Base-by-base conservation (phyloP, 1,140 invertebrate species). In the Cydia amplana region DNA sequence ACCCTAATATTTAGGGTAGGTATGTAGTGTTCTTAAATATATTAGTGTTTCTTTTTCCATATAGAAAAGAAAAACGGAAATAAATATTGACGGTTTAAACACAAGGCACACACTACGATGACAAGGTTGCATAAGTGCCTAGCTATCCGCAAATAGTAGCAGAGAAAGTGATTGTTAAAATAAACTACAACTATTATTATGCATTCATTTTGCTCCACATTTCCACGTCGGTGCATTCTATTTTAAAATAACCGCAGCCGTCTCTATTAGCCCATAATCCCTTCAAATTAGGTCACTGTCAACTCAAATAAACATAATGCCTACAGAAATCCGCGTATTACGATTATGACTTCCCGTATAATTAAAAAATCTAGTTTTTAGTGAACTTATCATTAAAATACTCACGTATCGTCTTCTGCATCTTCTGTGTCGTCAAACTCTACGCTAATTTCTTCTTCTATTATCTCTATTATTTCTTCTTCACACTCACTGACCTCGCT, bases 361-460 rank as follows among this genome's bases (percentile, higher is more conserved):
- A 18, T 43, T 14, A 43, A 43, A 1, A 14, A 46, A 16, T 0
- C 12, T 43, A 43, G 1, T 43, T 43, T 43, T 10, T 43, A 12
- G 40, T 43, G 3, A 51, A 51, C 14, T 65, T 28, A 67, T 67
- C 3, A 14, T 32, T 32, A 70, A 1, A 36, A 43, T 70, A 70
- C 65, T 70, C 7, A 70, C 65, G 20, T 20, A 0, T 70, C 65
- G 5, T 72, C 74, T 72, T 79, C 74, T n/a, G 70, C 77, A 74
- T 72, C 79, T 49, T 79, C 77, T 77, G 77, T 79, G 32, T 78
- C 77, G 43, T 80, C 77, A 36, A 79, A 74, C 25, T 83, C 81
- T 46, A 82, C 85, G 73, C 84, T 77, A 5, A 85, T 81, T 60
- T 88, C 87, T 25, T 81, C 81, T 83, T 79, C 60, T 43, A 76